A percentile compares a stretch with the other conserved stretches of the same genome.
These are phyloP conservation scores for Trachops cirrhosus DNA, from an alignment of 2,797 vertebrate species.

Conservation along the genomic window DNA sequence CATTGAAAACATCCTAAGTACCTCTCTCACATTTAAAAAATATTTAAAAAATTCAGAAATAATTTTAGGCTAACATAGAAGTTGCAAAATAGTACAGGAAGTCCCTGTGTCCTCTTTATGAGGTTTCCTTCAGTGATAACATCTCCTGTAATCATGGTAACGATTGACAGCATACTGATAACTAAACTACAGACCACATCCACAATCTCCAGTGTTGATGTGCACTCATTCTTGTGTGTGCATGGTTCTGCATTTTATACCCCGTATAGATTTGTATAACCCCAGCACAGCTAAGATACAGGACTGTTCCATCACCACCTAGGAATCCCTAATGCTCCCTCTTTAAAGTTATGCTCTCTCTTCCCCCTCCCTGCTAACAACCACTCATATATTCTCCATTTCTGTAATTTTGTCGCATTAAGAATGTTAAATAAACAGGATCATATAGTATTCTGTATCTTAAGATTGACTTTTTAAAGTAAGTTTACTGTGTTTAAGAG, in stretches of 20 bases:
- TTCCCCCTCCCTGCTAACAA: background rate
- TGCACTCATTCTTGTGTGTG: background rate
- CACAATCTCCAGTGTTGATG: background rate
- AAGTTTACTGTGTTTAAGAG: background rate
- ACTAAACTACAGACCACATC: background rate
- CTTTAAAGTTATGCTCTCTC: background rate
- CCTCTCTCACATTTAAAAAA: background rate
- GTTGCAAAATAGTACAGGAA: background rate
- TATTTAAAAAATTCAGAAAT: background rate
- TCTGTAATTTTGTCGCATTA: background rate
- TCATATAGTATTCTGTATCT: background rate
- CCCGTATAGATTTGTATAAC: background rate
- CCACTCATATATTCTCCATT: background rate
- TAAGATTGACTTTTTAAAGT: background rate
- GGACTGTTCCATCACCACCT: accelerated
- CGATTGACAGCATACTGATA: background rate
- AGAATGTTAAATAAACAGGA: background rate
- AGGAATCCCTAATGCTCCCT: background rate
- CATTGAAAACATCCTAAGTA: background rate
- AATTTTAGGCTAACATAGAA: background rate
- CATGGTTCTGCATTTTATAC: background rate
- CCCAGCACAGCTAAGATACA: background rate
- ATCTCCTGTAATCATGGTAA: background rate
- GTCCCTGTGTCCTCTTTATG: background rate
- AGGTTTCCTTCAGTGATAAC: background rate